Evolutionary conservation across 1,140 invertebrate species (phyloP).

Genomic region (Tetragonula clypearis): DNA sequence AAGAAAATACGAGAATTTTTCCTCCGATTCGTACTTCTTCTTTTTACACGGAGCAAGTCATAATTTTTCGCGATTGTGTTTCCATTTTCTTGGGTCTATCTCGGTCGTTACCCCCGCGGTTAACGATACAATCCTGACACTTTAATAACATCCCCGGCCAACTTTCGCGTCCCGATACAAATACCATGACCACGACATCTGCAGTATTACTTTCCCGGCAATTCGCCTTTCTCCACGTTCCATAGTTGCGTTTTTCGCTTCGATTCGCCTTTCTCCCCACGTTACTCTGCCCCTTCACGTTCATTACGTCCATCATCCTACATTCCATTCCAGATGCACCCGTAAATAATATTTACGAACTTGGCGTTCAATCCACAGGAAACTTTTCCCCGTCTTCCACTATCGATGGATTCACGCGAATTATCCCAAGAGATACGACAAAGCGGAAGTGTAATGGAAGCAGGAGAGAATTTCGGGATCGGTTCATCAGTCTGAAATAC

Average conservation of each 20-base stretch:
- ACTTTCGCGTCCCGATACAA: constrained; percentile 24
- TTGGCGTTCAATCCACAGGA: not conserved
- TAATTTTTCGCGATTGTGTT: constrained; percentile 26
- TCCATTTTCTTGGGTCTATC: constrained; percentile 6
- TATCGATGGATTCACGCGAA: constrained; percentile 19
- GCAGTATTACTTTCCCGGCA: constrained; percentile 5
- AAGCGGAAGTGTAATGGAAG: not conserved
- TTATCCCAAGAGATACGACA: constrained; percentile 31
- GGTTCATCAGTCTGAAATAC: constrained; percentile 36
- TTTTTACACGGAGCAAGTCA: not conserved
- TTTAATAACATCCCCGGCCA: constrained; percentile 28
- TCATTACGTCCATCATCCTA: not conserved
- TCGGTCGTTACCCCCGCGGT: not conserved
- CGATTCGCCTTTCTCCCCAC: not conserved
- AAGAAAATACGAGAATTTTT: not conserved
- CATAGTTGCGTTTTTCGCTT: not conserved
- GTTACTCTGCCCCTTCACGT: not conserved
- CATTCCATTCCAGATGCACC: not conserved
- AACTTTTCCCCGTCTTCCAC: not conserved
- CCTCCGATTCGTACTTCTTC: not conserved
- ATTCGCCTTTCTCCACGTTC: not conserved
- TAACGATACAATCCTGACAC: constrained; percentile 32
- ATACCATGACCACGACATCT: not conserved
- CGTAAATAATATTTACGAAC: constrained; percentile 20
- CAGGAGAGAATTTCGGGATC: not conserved